These are phyloP conservation scores for Gobio gobio DNA, from an alignment of 2,113 vertebrate genomes.

Conservation along the genomic window DNA sequence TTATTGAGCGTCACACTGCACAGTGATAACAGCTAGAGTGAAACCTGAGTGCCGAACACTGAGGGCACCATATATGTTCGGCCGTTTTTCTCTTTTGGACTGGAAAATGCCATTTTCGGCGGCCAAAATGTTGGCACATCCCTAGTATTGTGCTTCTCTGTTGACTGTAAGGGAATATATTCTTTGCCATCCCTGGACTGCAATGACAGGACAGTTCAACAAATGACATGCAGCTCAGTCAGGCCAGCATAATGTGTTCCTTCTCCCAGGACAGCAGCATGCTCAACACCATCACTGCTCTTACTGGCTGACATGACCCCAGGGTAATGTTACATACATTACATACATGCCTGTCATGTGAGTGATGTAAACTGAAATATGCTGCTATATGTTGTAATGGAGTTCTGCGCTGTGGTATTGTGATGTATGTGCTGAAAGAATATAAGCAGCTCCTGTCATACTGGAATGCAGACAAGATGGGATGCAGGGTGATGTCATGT, in stretches of 20 bases:
- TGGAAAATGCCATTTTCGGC: no score
- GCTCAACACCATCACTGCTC: conserved; percentile 10
- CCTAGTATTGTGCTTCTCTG: background rate
- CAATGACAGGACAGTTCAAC: conserved; percentile 16
- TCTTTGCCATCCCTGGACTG: background rate
- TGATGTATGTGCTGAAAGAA: conserved; percentile 7
- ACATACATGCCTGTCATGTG: conserved; percentile 3
- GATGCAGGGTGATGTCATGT: background rate
- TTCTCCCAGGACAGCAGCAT: conserved; percentile 12
- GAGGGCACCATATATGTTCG: no score
- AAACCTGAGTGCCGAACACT: no score
- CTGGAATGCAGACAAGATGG: background rate
- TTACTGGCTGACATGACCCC: background rate
- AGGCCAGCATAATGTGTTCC: background rate
- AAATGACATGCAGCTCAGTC: conserved; percentile 5
- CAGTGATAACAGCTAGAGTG: no score
- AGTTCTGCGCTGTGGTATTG: background rate
- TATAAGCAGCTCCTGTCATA: background rate
- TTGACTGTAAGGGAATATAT: background rate
- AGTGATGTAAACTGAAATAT: background rate
- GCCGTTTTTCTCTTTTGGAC: no score
- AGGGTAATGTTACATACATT: conserved; percentile 1
- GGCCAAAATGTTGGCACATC: no score
- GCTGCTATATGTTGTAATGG: background rate
- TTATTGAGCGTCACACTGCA: no score